Conservation (phyloP, 1,140 invertebrate species). For the Drosophila neocordata region DNA sequence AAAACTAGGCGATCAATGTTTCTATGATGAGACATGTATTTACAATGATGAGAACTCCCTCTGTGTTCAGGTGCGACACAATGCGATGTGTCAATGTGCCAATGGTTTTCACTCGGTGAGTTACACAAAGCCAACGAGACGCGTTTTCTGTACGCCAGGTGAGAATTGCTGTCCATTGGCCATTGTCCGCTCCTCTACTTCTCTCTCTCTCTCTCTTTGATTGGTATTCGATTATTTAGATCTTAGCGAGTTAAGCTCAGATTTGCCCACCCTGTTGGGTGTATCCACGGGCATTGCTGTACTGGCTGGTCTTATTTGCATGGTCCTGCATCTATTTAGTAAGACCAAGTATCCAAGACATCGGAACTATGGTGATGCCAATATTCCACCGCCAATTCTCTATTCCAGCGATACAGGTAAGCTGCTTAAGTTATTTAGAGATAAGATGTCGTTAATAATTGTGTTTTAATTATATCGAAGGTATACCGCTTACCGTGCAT, state of each 20-base stretch:
- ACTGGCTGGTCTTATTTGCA: constrained; percentile 91
- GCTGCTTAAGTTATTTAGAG: not conserved
- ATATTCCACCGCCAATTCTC: constrained; percentile 90
- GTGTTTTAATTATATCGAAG: constrained; percentile 69
- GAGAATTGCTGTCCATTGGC: constrained; percentile 29
- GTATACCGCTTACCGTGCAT: constrained; percentile 86
- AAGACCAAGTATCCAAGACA: constrained; percentile 88
- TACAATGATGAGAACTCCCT: constrained; percentile 90
- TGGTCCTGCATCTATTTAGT: constrained; percentile 92
- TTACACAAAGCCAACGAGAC: constrained; percentile 88
- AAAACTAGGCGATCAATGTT: constrained; percentile 92
- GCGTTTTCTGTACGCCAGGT: constrained; percentile 93
- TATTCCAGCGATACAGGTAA: constrained; percentile 91
- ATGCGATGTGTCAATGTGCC: constrained; percentile 92
- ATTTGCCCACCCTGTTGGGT: constrained; percentile 91
- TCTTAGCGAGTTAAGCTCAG: constrained; percentile 90
- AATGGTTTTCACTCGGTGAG: constrained; percentile 90
- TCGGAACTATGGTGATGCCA: constrained; percentile 91
- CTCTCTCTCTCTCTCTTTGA: not conserved
- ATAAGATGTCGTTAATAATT: constrained; percentile 19
- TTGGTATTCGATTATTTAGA: constrained; percentile 83
- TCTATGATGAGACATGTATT: constrained; percentile 90
- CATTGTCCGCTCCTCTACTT: not conserved
- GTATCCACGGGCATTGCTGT: constrained; percentile 92
- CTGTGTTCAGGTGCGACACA: constrained; percentile 92